A percentile compares a stretch with the other conserved stretches of the same genome.
phyloP scores from a whole-genome alignment of 2,797 vertebrate genomes.

The Galago senegalensis region DNA sequence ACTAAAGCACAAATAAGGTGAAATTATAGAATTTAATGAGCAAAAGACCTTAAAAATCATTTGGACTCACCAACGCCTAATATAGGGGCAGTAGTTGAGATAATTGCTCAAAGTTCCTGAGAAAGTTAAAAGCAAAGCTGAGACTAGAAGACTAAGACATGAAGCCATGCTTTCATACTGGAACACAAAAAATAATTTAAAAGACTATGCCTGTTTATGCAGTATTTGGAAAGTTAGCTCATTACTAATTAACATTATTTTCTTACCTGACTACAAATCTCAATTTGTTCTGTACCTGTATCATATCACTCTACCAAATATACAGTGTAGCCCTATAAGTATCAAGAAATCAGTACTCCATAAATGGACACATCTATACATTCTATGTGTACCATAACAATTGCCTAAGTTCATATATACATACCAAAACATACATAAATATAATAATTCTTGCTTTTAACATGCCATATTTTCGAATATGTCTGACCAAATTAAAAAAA shows the following conservation, averaged over 20 bases:
- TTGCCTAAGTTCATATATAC: background rate
- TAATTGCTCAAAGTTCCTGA: background rate
- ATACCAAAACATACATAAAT: background rate
- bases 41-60: conserved; percentile 32
- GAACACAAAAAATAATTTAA: background rate
- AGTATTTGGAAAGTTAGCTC: background rate
- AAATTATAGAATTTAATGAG: background rate
- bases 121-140: conserved; percentile 1
- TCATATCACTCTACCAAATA: background rate
- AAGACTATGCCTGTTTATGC: background rate
- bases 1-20: conserved; percentile 2
- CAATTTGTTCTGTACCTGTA: background rate
- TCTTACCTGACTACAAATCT: background rate
- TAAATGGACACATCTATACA: background rate
- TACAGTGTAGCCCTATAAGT: background rate
- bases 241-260: background rate
- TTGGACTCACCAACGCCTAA: background rate
- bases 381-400: background rate
- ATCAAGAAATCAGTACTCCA: conserved; percentile 33
- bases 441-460: conserved; percentile 21
- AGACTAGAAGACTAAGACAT: background rate
- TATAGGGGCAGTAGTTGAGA: background rate
- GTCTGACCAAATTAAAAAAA: conserved; percentile 5
- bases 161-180: background rate
- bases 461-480: background rate